Conservation (phyloP, 1,140 invertebrate genomes). For the Chymomyza costata region DNA sequence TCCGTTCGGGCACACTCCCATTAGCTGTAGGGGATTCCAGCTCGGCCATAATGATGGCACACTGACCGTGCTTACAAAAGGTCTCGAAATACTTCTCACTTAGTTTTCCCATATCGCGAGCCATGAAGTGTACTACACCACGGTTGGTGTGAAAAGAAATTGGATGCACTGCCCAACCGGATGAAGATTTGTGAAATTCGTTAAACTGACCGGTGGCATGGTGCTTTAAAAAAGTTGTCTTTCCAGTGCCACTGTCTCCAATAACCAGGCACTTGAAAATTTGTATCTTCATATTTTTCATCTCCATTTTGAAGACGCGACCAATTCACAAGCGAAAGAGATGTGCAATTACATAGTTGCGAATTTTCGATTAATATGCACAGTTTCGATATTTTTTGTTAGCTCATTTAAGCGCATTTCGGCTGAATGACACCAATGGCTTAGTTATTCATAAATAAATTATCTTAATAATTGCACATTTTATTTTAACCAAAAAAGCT, state of each 20-base stretch:
- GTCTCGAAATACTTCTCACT: constrained; percentile 97
- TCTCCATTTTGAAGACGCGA: too few relatives aligned
- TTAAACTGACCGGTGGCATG: constrained; percentile 99
- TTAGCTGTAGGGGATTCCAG: constrained; percentile 98
- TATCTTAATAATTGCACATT: too few relatives aligned
- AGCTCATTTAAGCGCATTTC: too few relatives aligned
- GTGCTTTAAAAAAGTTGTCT: constrained; percentile 98
- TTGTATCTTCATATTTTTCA: constrained; percentile 4
- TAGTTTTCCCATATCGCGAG: constrained; percentile 99
- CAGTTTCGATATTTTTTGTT: too few relatives aligned
- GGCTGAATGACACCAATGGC: too few relatives aligned
- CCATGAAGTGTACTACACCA: constrained; percentile 97
- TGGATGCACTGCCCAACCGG: constrained; percentile 98
- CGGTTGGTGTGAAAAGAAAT: constrained; percentile 97
- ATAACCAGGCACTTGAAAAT: constrained; percentile 94
- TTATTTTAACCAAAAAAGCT: too few relatives aligned
- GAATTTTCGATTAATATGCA: too few relatives aligned
- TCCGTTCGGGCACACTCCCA: constrained; percentile 99
- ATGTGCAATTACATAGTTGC: too few relatives aligned
- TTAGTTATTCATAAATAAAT: too few relatives aligned
- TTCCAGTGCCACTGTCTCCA: constrained; percentile 98
- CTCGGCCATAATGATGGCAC: constrained; percentile 99
- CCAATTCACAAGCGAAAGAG: too few relatives aligned
- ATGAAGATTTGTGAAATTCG: constrained; percentile 98
- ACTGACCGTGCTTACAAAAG: constrained; percentile 99